Evolutionary conservation across 2,888 invertebrate genomes (phyloP).

Genomic region (Pardosa pseudoannulata): DNA sequence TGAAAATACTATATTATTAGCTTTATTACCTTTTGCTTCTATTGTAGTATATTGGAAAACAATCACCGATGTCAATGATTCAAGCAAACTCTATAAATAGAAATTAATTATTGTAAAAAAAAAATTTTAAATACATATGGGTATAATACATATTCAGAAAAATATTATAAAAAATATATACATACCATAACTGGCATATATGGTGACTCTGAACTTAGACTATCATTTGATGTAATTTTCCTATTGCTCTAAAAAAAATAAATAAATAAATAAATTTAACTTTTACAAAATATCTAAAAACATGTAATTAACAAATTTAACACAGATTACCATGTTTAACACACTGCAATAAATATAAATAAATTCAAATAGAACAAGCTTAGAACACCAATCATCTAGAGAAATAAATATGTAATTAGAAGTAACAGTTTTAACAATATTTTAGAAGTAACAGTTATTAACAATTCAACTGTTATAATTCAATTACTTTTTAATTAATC

Average conservation of each 20-base stretch:
- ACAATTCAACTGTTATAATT: too few species aligned
- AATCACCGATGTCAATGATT: slow-evolving; percentile 88
- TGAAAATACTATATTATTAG: neutral
- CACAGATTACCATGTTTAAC: too few species aligned
- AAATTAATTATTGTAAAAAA: too few species aligned
- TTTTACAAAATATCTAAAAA: neutral
- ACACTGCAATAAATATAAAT: too few species aligned
- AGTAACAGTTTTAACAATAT: too few species aligned
- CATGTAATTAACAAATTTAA: too few species aligned
- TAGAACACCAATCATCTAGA: too few species aligned
- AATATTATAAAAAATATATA: neutral
- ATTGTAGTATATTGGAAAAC: slow-evolving; percentile 89
- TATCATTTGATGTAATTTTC: slow-evolving; percentile 67
- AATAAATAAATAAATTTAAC: neutral
- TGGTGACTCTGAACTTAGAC: slow-evolving; percentile 77
- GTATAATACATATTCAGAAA: slow-evolving; percentile 16
- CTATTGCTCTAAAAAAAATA: slow-evolving; percentile 70
- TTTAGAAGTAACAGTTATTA: too few species aligned
- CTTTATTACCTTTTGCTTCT: slow-evolving; percentile 23
- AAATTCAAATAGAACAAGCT: too few species aligned
- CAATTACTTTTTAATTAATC: too few species aligned
- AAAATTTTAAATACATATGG: too few species aligned
- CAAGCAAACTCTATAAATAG: slow-evolving; percentile 82
- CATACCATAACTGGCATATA: slow-evolving; percentile 81
- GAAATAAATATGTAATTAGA: too few species aligned